A percentile compares a stretch with the other conserved stretches of the same genome.
Conservation (phyloP, 1,140 invertebrate species). For the Asbolus verrucosus region DNA sequence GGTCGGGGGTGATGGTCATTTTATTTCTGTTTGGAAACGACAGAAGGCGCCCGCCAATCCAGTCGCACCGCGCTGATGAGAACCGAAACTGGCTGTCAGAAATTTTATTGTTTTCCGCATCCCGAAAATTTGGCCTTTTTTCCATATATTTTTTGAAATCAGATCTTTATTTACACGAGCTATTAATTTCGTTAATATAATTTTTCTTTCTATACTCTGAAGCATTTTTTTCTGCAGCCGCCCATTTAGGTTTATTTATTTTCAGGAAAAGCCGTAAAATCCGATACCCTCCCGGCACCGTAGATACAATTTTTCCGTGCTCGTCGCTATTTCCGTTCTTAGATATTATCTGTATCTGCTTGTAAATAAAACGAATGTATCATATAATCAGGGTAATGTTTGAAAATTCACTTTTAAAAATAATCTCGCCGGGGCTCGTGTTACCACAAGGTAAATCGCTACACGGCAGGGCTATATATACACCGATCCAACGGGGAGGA, state of each 20-base stretch:
- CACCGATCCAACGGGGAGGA: constrained; percentile 10
- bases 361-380: constrained; percentile 30
- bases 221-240: too few relatives aligned
- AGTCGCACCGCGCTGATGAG: too few relatives aligned
- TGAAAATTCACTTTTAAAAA: constrained; percentile 38
- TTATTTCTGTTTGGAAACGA: too few relatives aligned
- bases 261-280: constrained; percentile 7
- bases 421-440: constrained; percentile 6
- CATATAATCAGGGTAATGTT: constrained; percentile 35
- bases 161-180: too few relatives aligned
- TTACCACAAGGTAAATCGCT: constrained; percentile 4
- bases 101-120: too few relatives aligned
- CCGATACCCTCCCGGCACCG: constrained; percentile 9
- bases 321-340: constrained; percentile 18
- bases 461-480: constrained; percentile 1
- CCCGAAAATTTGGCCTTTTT: too few relatives aligned
- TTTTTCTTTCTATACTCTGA: too few relatives aligned
- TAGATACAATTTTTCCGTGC: background rate
- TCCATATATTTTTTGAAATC: too few relatives aligned
- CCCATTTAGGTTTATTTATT: constrained; percentile 25
- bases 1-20: too few relatives aligned
- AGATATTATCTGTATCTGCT: constrained; percentile 26
- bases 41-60: too few relatives aligned
- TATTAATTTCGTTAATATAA: too few relatives aligned
- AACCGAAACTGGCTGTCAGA: too few relatives aligned